Evolutionary conservation across 2,797 vertebrate genomes (phyloP).

Genomic region (Arrhamphus sclerolepis): DNA sequence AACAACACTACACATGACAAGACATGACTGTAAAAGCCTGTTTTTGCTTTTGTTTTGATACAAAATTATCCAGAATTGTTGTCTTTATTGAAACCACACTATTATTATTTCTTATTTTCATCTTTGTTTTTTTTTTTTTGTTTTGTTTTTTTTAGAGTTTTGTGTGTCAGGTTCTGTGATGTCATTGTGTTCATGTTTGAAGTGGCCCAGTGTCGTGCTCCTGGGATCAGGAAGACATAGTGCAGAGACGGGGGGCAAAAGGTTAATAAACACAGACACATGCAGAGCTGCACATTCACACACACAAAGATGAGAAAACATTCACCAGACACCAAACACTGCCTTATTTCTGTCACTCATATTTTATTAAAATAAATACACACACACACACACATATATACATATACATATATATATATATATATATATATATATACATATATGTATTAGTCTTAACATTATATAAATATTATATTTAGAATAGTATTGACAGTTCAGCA

Average conservation of each 20-base stretch:
- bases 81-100: too few species aligned
- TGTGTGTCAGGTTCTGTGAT: slow-evolving; percentile 38
- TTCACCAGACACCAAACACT: slow-evolving; percentile 37
- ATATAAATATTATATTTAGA: too few species aligned
- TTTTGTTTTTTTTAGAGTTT: slow-evolving; percentile 16
- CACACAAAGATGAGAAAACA: slow-evolving; percentile 28
- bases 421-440: too few species aligned
- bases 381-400: too few species aligned
- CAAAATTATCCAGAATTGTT: too few species aligned
- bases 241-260: slow-evolving; percentile 70
- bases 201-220: slow-evolving; percentile 49
- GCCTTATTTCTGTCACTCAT: slow-evolving; percentile 30
- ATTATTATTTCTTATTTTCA: neutral
- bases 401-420: too few species aligned
- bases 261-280: slow-evolving; percentile 69
- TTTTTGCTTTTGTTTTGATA: neutral
- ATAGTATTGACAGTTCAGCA: neutral
- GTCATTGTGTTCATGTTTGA: slow-evolving; percentile 45
- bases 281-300: slow-evolving; percentile 18
- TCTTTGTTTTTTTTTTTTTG: neutral
- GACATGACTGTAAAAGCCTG: neutral
- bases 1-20: too few species aligned
- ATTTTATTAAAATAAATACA: too few species aligned
- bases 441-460: too few species aligned
- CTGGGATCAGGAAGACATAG: slow-evolving; percentile 65